Evolutionary conservation across 1,140 invertebrate species (phyloP), one percentile per base, ranked within the genome.

Genomic region (Sycophila sp.): DNA sequence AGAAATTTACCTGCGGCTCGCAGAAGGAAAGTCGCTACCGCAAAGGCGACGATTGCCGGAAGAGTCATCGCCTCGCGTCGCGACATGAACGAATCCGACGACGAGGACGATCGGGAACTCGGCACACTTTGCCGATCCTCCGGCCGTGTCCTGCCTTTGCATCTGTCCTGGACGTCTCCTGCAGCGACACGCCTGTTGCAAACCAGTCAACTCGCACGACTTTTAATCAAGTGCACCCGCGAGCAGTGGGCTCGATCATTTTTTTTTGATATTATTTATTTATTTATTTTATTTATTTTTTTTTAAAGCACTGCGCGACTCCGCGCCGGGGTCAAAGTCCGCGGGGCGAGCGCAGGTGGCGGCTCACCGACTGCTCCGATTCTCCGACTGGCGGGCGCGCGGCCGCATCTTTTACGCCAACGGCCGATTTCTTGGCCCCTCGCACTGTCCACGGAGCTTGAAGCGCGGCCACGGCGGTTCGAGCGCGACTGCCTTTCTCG

Each of bases 1-100:
- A 71, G 74, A 45, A 47, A 73, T 78, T 78, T 71, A 83, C 80
- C 78, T 60, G 73, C 65, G 49, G 69, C 55, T 38, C 70, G 72
- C 47, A 77, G 64, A 32, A 81, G 70, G 69, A 75, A 78, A 60
- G 76, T 59, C 10, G 26, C 56, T 53, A 72, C 71, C 63, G 63
- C 42, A 45, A 73, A 67, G 63, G 77, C 62, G 56, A 81, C 66
- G 63, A 75, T 71, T 71, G 78, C 79, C 60, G 73, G 73, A 73
- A 67, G 51, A 68, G 77, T 78, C 83, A 85, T 85, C 64, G 76
- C 78, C 75, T 69, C 76, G 71, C 75, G 77, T 78, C 17, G 34
- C 26, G n/a, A 62, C 47, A 69, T 45, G 26, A 62, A 66, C 17
- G 24, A 38, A 36, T 17, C 53, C 24, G 28, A 64, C 47, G 47